Base-by-base conservation (phyloP, 2,888 invertebrate species). In the Pomacea canaliculata region DNA sequence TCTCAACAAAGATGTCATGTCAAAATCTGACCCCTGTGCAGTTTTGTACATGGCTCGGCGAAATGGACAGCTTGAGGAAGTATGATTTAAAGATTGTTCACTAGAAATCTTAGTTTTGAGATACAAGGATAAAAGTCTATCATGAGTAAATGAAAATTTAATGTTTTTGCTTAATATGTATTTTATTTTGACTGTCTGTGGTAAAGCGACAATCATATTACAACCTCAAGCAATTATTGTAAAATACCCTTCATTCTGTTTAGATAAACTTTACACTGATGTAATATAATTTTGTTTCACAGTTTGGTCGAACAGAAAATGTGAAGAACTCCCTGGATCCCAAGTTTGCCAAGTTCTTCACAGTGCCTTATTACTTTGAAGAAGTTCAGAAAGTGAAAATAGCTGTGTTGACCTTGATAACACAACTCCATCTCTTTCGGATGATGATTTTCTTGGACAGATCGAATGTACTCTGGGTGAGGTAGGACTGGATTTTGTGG, bases 361-460 rank as follows among this genome's bases (percentile, higher is more conserved):
- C 91, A 37, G 83, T 93, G 56, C 91, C 92, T 60, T 93, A 93
- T 85, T 91, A 91, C 75, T 93, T 93, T 90, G 93, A 93, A 83
- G 92, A 93, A 80, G 92, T 92, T 73, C 93, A 93, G 86, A 88
- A 91, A 37, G 85, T 93, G 60, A 91, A 90, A 82, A 92, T 93
- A 85, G 92, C 92, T 78, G 89, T 92, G 7, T 90, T 80, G 90
- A 90, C 80, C 78, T 90, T 63, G 90, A 90, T 80, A 89, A 89
- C 80, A 77, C 78, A 46, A 87, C 89, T 12, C 82, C 84, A 8
- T 56, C 82, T 8, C 81, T 89, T 7, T 71, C 75, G 18, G 89
- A 89, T 81, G 88, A 89, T 83, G 89, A 89, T 74, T 88, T 88
- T 71, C 86, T 90, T 0, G 90, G 90, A 23, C 83, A 85, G 49